A percentile compares a stretch with the other conserved stretches of the same genome.
Conservation (phyloP, 1,140 invertebrate genomes). For the Linepithema humile region DNA sequence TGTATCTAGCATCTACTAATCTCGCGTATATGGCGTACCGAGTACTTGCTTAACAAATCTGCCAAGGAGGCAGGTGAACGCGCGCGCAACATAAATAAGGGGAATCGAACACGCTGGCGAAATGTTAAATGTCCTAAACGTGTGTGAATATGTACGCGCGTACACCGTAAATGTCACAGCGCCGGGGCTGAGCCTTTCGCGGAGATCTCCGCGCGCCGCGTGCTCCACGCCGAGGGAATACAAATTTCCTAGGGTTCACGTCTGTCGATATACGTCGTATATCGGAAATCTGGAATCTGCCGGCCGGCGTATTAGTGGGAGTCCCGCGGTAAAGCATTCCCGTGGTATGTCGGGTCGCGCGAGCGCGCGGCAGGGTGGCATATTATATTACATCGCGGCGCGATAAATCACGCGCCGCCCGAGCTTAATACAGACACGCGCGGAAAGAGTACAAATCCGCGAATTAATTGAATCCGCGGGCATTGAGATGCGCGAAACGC, state of each 20-base stretch:
- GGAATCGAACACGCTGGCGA: constrained; percentile 66
- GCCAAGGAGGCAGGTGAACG: constrained; percentile 29
- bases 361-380: background rate
- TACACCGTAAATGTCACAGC: constrained; percentile 63
- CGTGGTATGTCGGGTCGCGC: constrained; percentile 19
- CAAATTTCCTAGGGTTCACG: constrained; percentile 54
- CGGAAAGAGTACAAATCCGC: background rate
- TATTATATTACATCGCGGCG: background rate
- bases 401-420: constrained; percentile 57
- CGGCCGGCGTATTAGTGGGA: constrained; percentile 28
- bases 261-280: constrained; percentile 17
- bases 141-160: constrained; percentile 59
- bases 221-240: constrained; percentile 60
- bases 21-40: constrained; percentile 65
- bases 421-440: background rate
- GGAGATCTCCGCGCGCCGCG: constrained; percentile 53
- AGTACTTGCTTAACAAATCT: constrained; percentile 66
- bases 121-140: constrained; percentile 71
- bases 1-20: constrained; percentile 71
- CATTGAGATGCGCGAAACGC: background rate
- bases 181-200: constrained; percentile 46
- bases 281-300: constrained; percentile 47
- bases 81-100: constrained; percentile 67
- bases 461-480: constrained; percentile 44
- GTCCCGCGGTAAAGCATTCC: constrained; percentile 49